Base-by-base conservation (phyloP, 2,113 vertebrate species). In the Cepphus grylle region DNA sequence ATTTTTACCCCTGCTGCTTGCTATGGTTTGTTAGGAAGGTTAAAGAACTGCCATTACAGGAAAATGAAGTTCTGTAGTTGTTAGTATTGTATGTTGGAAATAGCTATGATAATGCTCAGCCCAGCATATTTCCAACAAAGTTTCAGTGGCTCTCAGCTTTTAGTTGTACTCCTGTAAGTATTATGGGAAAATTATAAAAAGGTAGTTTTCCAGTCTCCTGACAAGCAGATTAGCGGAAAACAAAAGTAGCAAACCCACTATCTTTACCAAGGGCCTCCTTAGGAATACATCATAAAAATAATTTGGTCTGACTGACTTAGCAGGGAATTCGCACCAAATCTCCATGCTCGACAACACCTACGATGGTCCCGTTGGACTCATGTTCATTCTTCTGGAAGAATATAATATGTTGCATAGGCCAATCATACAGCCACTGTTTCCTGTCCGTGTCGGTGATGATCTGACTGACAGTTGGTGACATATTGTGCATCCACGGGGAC, bases 321-420 rank as follows among this genome's bases (percentile, higher is more conserved):
- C 47, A 38, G 53, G 63, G 63, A 91, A 80, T 81, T 96, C 1
- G 0, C 81, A 93, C 8, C 49, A 85, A 92, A 84, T 49, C 58
- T 86, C 76, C n/a, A 21, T 94, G 52, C 63, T 91, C 17, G 20
- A 85, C 53, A 76, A 92, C 18, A 87, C 32, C 38, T 52, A 3
- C 0, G 0, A 11, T 52, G 38, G 69, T 94, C 86, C 40, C 30
- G 82, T 52, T 90, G 67, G 20, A 93, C 26, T 55, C 66, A 5
- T 83, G 40, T 10, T 97, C 81, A 92, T 62, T 90, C 30, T 95
- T 81, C 53, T 95, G 69, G 45, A 97, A 96, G 77, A 96, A 88
- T n/a, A 56, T 26, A 55, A 11, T 25, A 21, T 69, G 32, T 56
- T 69, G 9, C 32, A 65, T 4, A 83, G 36, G 70, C 22, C 52